Evolutionary conservation across 2,888 invertebrate genomes (phyloP).

Genomic region (Dynastes tityus): DNA sequence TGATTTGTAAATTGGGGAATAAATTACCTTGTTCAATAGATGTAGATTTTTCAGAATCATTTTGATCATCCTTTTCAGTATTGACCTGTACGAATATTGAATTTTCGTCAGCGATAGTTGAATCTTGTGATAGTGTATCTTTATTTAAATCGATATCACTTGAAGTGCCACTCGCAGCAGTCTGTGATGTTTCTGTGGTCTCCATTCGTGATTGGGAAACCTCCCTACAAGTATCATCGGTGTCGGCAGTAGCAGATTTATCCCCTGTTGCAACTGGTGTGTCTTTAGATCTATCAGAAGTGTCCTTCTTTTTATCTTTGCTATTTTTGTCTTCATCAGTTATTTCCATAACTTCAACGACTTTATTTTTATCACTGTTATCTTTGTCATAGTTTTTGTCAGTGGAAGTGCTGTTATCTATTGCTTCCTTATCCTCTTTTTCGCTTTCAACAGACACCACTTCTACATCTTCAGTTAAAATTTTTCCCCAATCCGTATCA

Average conservation of each 20-base stretch:
- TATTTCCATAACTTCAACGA: neutral
- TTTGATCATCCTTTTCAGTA: conserved; percentile 54
- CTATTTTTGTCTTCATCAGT: neutral
- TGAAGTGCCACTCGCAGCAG: neutral
- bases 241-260: conserved; percentile 31
- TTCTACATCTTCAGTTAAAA: conserved; percentile 56
- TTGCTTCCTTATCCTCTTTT: conserved; percentile 54
- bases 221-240: conserved; percentile 38
- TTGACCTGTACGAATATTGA: conserved; percentile 57
- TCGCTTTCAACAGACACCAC: neutral
- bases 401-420: conserved; percentile 50
- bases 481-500: conserved; percentile 16
- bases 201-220: neutral
- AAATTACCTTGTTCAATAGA: conserved; percentile 50
- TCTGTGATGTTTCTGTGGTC: neutral
- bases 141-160: neutral
- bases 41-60: conserved; percentile 51
- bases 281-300: neutral
- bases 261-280: neutral
- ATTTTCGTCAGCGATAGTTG: conserved; percentile 53
- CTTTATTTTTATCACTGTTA: neutral
- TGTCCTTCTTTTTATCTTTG: too few relatives aligned
- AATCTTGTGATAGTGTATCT: conserved; percentile 24
- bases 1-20: neutral
- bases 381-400: neutral